These are phyloP conservation scores for Drosophila rellima DNA, from an alignment of 2,888 invertebrate genomes.

Conservation along the genomic window DNA sequence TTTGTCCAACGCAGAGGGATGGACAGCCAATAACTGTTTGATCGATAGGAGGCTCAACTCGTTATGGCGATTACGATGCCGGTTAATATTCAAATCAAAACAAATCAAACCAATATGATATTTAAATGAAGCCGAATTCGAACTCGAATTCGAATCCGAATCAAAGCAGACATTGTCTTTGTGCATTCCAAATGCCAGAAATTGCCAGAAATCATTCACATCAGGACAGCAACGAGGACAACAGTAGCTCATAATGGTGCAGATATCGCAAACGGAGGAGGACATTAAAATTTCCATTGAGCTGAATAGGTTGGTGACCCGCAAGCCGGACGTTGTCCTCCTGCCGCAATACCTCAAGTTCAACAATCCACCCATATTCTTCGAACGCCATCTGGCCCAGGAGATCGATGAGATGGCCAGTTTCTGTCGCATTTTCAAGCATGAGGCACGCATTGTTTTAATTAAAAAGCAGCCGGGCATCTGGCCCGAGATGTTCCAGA, in stretches of 20 bases:
- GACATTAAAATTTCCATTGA: constrained; percentile 85
- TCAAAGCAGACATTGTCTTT: constrained; percentile 43
- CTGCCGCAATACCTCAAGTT: constrained; percentile 84
- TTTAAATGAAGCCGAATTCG: constrained; percentile 51
- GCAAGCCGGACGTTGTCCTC: constrained; percentile 84
- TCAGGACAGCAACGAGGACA: constrained; percentile 14
- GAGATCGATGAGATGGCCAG: constrained; percentile 84
- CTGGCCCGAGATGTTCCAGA: constrained; percentile 84
- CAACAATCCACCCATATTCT: constrained; percentile 85
- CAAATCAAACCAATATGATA: constrained; percentile 59
- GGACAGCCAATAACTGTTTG: constrained; percentile 76
- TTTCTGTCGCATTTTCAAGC: constrained; percentile 84
- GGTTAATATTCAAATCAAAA: constrained; percentile 77
- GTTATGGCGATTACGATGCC: constrained; percentile 57
- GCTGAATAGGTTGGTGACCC: constrained; percentile 81
- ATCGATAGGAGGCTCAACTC: constrained; percentile 61
- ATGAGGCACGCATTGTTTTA: constrained; percentile 83
- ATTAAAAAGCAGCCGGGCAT: constrained; percentile 82
- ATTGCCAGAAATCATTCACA: constrained; percentile 36
- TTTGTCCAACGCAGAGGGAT: constrained; percentile 37
- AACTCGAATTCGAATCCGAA: background rate
- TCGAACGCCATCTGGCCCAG: constrained; percentile 83
- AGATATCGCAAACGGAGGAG: constrained; percentile 84
- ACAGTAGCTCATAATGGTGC: constrained; percentile 76
- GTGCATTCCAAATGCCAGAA: constrained; percentile 37